phyloP scores from a whole-genome alignment of 2,888 invertebrate species.

The Stenurella melanura region DNA sequence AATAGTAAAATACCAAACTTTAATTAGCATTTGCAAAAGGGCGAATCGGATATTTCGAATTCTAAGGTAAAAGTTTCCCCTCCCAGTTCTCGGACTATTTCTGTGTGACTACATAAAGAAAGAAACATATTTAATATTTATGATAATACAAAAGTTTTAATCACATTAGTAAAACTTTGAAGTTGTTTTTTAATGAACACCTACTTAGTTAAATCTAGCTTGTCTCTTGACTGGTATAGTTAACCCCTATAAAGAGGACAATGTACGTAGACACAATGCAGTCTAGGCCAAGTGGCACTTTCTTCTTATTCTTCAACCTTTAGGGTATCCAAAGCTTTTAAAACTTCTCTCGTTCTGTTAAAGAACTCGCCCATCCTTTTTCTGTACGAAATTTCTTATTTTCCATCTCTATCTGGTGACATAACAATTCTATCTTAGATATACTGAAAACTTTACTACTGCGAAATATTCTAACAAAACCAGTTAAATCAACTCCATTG shows the following conservation, averaged over 20 bases:
- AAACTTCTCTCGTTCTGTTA: constrained; percentile 43
- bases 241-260: constrained; percentile 55
- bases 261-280: constrained; percentile 48
- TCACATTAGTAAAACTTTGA: background rate
- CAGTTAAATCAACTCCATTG: constrained; percentile 19
- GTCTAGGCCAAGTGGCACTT: constrained; percentile 46
- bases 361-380: constrained; percentile 27
- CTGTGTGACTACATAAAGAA: background rate
- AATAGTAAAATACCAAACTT: too few species aligned
- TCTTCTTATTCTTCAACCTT: constrained; percentile 39
- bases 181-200: constrained; percentile 4
- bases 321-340: constrained; percentile 39
- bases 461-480: constrained; percentile 11
- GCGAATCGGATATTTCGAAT: too few species aligned
- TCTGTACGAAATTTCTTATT: constrained; percentile 5
- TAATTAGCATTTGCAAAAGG: too few species aligned
- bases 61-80: background rate
- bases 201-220: constrained; percentile 12
- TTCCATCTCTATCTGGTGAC: constrained; percentile 25
- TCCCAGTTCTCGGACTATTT: background rate
- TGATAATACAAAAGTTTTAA: background rate
- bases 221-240: constrained; percentile 44
- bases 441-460: constrained; percentile 15
- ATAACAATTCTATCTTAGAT: constrained; percentile 32
- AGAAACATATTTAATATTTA: background rate